Base-by-base conservation (phyloP, 2,888 invertebrate species). In the Conus canariensis region DNA sequence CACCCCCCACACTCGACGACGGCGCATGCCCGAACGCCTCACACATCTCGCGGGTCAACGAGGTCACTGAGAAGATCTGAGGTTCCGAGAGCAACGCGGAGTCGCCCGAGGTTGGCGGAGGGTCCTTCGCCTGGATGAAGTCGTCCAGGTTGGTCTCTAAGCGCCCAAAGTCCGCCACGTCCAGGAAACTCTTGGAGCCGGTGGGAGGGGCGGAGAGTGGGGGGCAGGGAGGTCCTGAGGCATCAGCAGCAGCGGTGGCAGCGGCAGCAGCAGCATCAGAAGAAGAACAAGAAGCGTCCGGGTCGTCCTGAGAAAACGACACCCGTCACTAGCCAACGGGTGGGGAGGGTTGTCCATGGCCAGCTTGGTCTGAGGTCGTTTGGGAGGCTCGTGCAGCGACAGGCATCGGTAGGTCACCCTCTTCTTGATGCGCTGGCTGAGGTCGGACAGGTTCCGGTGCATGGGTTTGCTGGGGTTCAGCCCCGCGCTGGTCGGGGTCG, bases 381-480 rank as follows among this genome's bases (percentile, higher is more conserved):
- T 89, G 56, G 93, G 93, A 67, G 93, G 92, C 56, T 93, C 93
- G 89, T 93, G 90, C 58, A 91, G 80, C 7, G 94, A 94, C 82
- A 94, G 92, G 56, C 94, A 93, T n/a, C 98, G 97, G 95, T 98
- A 97, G 88, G 98, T 98, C 91, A 98, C 98, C 96, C 98, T 97
- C 97, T 98, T 98, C 96, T 98, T 98, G 94, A 98, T 97, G 95
- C 98, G 97, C 96, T 97, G 98, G 93, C 98, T 98, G 93, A 98
- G 97, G 96, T 98, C 98, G 82, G 98, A 98, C 96, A 97, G 97
- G 88, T 96, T 96, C 88, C 97, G 93, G 89, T 95, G 95, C 95
- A 97, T 96, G 88, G 95, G 94, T 88, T 93, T 93, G 60, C 92
- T 92, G 10, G 94, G 94, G 88, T 94, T 85, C n/a, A 94, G 90